phyloP scores from a whole-genome alignment of 2,113 vertebrate species.

The Sander lucioperca region DNA sequence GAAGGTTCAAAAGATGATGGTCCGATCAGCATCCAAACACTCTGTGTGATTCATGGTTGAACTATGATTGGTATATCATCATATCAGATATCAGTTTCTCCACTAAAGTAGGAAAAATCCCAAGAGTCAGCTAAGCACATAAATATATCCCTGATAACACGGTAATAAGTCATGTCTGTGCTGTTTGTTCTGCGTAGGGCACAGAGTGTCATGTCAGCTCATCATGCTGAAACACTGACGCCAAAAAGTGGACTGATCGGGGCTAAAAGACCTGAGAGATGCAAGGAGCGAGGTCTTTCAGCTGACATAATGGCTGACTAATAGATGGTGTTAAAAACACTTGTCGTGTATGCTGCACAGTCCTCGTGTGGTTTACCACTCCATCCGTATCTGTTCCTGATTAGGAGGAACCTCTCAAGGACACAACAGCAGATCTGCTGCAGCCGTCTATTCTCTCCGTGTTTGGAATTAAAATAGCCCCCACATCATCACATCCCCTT shows the following conservation, averaged over 20 bases:
- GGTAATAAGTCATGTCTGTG: neutral
- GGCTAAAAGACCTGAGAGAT: neutral
- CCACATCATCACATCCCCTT: too few relatives aligned
- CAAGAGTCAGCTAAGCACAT: neutral
- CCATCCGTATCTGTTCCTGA: slow-evolving; percentile 20
- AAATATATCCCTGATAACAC: neutral
- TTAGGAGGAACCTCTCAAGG: slow-evolving; percentile 34
- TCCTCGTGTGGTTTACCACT: neutral
- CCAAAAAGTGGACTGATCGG: neutral
- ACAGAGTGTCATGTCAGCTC: neutral
- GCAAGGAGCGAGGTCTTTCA: neutral
- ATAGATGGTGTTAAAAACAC: neutral
- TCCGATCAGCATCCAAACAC: neutral
- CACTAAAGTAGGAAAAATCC: neutral
- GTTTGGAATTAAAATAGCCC: too few relatives aligned
- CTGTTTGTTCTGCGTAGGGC: neutral
- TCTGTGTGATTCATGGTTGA: neutral
- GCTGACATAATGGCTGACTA: slow-evolving; percentile 15
- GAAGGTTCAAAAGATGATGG: neutral
- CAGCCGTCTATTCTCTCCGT: neutral
- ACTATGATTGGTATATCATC: too few relatives aligned
- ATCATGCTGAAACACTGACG: slow-evolving; percentile 9
- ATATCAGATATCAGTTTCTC: too few relatives aligned
- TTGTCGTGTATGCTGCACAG: neutral
- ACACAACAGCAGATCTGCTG: slow-evolving; percentile 15